Conservation (phyloP, 2,113 vertebrate genomes). For the Leptobrachium ailaonicum region DNA sequence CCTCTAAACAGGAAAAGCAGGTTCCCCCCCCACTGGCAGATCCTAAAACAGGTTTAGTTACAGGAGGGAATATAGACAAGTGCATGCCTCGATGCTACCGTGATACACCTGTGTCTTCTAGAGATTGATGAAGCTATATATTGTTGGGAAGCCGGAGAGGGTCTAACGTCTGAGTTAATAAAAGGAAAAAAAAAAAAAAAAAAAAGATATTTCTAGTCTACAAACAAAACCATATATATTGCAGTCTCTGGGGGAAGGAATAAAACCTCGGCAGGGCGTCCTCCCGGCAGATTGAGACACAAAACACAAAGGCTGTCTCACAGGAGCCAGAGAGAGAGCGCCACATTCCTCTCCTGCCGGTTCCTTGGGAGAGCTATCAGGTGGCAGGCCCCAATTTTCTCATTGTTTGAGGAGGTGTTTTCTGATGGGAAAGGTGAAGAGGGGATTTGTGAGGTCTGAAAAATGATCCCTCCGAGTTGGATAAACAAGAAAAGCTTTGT, state of each 20-base stretch:
- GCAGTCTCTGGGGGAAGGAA: constrained; percentile 31
- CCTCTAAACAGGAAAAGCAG: neutral
- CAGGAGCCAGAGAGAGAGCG: constrained; percentile 18
- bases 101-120: neutral
- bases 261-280: constrained; percentile 40
- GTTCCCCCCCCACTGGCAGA: neutral
- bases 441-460: constrained; percentile 69
- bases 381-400: constrained; percentile 66
- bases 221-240: constrained; percentile 44
- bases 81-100: neutral
- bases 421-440: constrained; percentile 73
- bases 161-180: neutral
- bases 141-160: constrained; percentile 6
- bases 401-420: constrained; percentile 69
- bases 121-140: constrained; percentile 15
- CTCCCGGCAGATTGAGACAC: constrained; percentile 36
- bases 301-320: constrained; percentile 45
- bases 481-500: constrained; percentile 69
- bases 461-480: constrained; percentile 65
- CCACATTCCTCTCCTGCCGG: constrained; percentile 51
- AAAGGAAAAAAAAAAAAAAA: constrained; percentile 19
- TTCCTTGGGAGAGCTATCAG: constrained; percentile 64
- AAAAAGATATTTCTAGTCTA: constrained; percentile 41
- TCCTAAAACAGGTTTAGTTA: neutral
- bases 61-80: neutral